A percentile compares a stretch with the other conserved stretches of the same genome.
Conservation (phyloP, 2,888 invertebrate species). For the Megalurothrips usitatus region DNA sequence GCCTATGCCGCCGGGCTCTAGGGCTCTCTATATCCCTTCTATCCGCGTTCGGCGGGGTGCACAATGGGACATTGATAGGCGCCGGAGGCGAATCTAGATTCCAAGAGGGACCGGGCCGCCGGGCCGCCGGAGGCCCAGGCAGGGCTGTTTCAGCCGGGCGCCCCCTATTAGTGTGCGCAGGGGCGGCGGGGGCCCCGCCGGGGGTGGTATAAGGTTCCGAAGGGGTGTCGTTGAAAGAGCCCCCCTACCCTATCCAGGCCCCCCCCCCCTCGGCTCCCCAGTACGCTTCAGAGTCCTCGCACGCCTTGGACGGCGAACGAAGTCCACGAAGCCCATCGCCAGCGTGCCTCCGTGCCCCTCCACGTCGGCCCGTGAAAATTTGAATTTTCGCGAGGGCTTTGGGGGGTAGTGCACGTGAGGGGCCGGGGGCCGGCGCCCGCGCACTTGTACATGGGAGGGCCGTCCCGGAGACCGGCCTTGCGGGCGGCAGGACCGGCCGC, state of each 20-base stretch:
- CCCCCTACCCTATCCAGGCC: too few relatives aligned
- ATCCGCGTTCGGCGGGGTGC: background rate
- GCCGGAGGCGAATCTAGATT: conserved; percentile 7
- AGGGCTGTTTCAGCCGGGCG: background rate
- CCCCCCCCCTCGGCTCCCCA: background rate
- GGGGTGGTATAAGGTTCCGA: background rate
- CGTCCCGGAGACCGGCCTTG: too few relatives aligned
- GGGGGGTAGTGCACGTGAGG: too few relatives aligned
- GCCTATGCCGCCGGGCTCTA: too few relatives aligned
- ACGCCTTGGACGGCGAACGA: background rate
- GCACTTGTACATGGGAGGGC: too few relatives aligned
- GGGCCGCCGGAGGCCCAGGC: background rate
- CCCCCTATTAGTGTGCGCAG: background rate
- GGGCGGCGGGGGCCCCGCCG: background rate
- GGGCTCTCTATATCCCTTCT: background rate
- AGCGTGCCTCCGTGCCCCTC: background rate
- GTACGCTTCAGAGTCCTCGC: conserved; percentile 19
- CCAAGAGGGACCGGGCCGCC: background rate
- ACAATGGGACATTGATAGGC: conserved; percentile 24
- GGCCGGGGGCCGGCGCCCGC: too few relatives aligned
- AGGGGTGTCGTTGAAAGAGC: conserved; percentile 23
- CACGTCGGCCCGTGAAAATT: background rate
- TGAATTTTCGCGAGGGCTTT: too few relatives aligned
- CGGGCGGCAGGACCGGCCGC: too few relatives aligned
- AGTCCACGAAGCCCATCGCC: background rate